Base-by-base conservation (phyloP, 2,113 vertebrate genomes). In the Platysternon megacephalum region DNA sequence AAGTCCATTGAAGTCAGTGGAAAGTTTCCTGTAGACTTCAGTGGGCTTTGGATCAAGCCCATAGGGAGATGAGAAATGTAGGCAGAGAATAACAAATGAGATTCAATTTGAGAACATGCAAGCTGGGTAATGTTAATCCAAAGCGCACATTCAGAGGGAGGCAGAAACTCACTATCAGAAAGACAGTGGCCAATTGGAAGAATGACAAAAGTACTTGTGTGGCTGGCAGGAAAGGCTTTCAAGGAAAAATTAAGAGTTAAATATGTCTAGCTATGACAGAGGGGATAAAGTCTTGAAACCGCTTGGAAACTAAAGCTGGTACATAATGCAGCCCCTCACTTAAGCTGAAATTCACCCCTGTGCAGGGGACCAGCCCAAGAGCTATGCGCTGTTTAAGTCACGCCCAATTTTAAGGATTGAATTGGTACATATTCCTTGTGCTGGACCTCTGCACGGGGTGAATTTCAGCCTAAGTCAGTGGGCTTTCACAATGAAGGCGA, bases 241-340 rank as follows among this genome's bases (percentile, higher is more conserved):
- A 24, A 26, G 51, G 22, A 82, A 55, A 53, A 51, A 82, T 32
- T 9, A 81, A 81, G 81, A 79, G 68, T 42, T 74, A 74, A 22
- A 24, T 74, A 39, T 42, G 11, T 10, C 68, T 74, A 74, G 2
- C 35, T 51, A 26, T 22, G 61, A 65, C 1, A 2, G 65, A 79
- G 85, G 24, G 22, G 49, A 83, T 3, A 8, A 53, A 52, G 83
- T 13, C 55, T 78, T n/a, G 22, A 51, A 82, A 89, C 1, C 1
- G 5, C 26, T 79, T 72, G 42, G 39, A 72, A 79, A 79, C 29
- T 1, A 0, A 74, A 80, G 39, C 0, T 0, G 39, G 0, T 11
- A 1, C 32, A 3, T 2, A 85, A 58, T 56, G 26, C n/a, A 74
- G 79, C 58, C 11, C 11, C 42, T 61, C 58, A 32, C 58, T 61